phyloP scores from a whole-genome alignment of 2,113 vertebrate species.

The Etheostoma spectabile region DNA sequence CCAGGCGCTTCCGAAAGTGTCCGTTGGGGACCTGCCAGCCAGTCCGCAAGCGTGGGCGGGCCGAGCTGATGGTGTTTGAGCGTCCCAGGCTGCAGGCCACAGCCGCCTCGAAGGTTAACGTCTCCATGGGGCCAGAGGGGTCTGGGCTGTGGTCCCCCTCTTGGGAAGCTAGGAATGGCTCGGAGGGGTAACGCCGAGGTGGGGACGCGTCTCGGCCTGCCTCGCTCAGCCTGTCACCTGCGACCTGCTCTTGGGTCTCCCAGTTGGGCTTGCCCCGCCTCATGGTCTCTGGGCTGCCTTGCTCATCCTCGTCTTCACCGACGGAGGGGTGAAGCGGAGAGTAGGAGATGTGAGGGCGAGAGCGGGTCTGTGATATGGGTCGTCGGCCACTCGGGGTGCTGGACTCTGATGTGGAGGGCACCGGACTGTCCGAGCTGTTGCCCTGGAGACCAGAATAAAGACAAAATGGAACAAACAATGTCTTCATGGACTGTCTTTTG shows the following conservation, averaged over 20 bases:
- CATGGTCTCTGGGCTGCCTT: slow-evolving; percentile 75
- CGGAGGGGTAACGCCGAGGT: slow-evolving; percentile 93
- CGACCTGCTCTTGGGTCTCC: slow-evolving; percentile 57
- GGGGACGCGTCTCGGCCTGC: slow-evolving; percentile 75
- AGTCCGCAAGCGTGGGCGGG: slow-evolving; percentile 88
- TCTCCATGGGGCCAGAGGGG: slow-evolving; percentile 93
- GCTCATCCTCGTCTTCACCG: slow-evolving; percentile 72
- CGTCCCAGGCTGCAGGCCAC: slow-evolving; percentile 96
- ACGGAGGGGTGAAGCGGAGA: slow-evolving; percentile 89
- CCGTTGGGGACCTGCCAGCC: slow-evolving; percentile 98
- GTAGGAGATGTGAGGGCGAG: slow-evolving; percentile 94
- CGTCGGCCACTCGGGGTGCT: slow-evolving; percentile 93
- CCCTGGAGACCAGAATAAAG: slow-evolving; percentile 81
- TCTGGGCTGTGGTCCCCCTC: slow-evolving; percentile 95
- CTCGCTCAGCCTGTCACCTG: slow-evolving; percentile 51
- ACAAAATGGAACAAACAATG: background rate
- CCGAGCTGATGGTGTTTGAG: slow-evolving; percentile 93
- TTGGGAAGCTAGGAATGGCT: slow-evolving; percentile 94
- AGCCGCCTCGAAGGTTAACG: slow-evolving; percentile 96
- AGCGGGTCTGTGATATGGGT: slow-evolving; percentile 91
- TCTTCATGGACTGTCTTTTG: background rate
- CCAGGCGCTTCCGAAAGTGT: slow-evolving; percentile 93
- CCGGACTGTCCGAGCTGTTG: slow-evolving; percentile 95
- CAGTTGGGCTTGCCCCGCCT: slow-evolving; percentile 63
- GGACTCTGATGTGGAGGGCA: slow-evolving; percentile 96